These are phyloP conservation scores for Elysia chlorotica DNA, from an alignment of 1,140 invertebrate species.

Conservation along the genomic window DNA sequence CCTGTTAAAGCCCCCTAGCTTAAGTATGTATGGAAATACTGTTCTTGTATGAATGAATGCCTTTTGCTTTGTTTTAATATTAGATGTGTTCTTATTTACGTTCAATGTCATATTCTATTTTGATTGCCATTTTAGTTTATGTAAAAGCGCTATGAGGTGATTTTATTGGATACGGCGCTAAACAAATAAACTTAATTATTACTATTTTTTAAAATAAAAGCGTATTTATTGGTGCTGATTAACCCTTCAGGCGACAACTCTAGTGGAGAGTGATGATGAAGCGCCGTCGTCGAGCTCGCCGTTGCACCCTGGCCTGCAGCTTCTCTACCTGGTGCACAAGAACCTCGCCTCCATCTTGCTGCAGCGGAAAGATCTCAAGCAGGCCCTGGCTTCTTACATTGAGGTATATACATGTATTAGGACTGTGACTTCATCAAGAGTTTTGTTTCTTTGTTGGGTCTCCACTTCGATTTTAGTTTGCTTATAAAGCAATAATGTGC, in stretches of 20 bases:
- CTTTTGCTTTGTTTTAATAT: background rate
- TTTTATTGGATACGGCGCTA: background rate
- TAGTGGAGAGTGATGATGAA: slow-evolving; percentile 46
- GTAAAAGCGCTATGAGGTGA: background rate
- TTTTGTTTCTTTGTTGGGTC: no score
- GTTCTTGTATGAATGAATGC: no score
- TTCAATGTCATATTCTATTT: background rate
- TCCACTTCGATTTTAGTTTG: no score
- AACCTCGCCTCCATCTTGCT: slow-evolving; percentile 72
- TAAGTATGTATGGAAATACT: no score
- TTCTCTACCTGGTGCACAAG: slow-evolving; percentile 76
- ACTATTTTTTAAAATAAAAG: background rate
- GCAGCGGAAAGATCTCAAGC: slow-evolving; percentile 64
- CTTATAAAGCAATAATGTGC: no score
- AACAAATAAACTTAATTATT: no score
- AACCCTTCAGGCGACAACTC: slow-evolving; percentile 42
- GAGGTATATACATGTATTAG: slow-evolving; percentile 47
- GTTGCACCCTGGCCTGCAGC: slow-evolving; percentile 59
- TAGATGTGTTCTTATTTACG: background rate
- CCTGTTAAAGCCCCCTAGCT: no score
- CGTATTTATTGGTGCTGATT: slow-evolving; percentile 17
- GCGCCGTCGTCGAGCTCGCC: no score
- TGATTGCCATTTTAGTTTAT: background rate
- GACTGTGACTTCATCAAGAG: no score
- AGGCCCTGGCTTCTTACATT: slow-evolving; percentile 68